These are phyloP conservation scores for Ara ararauna DNA, from an alignment of 2,797 vertebrate species.

Conservation along the genomic window DNA sequence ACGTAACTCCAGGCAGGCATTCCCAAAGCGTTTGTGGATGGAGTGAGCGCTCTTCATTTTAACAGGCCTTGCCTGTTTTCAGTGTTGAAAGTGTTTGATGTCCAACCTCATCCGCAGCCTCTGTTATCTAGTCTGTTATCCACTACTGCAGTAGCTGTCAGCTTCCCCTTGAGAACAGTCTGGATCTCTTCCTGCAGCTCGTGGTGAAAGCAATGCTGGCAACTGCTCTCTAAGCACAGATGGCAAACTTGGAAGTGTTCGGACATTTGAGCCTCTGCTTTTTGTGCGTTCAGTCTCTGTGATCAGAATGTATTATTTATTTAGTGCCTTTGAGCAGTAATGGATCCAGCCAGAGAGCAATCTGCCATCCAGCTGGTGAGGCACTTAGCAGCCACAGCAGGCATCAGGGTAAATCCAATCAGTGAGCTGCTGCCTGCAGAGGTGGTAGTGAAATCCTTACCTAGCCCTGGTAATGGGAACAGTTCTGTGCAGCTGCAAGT, in stretches of 20 bases:
- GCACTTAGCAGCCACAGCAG: not conserved
- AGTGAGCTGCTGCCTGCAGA: not conserved
- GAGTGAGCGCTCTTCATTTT: not conserved
- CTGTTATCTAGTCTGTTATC: not conserved
- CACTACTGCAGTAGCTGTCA: not conserved
- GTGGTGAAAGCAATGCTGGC: not conserved
- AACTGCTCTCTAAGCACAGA: not conserved
- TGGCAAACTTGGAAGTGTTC: not conserved
- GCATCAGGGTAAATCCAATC: not conserved
- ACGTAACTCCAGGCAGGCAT: not conserved
- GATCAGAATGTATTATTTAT: not conserved
- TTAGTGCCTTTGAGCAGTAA: not conserved
- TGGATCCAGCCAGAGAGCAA: not conserved
- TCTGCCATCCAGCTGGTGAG: not conserved
- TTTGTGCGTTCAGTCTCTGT: not conserved
- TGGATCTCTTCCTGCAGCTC: not conserved
- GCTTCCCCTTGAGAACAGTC: not conserved
- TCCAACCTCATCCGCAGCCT: not conserved
- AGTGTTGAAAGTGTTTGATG: fast-evolving
- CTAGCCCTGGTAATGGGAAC: not conserved
- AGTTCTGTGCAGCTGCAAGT: not conserved
- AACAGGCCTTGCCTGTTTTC: not conserved
- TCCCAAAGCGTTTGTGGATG: not conserved
- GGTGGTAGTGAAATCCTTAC: not conserved
- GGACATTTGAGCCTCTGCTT: not conserved